Base-by-base conservation (phyloP, 2,797 vertebrate species). In the Spinus olivaceus region DNA sequence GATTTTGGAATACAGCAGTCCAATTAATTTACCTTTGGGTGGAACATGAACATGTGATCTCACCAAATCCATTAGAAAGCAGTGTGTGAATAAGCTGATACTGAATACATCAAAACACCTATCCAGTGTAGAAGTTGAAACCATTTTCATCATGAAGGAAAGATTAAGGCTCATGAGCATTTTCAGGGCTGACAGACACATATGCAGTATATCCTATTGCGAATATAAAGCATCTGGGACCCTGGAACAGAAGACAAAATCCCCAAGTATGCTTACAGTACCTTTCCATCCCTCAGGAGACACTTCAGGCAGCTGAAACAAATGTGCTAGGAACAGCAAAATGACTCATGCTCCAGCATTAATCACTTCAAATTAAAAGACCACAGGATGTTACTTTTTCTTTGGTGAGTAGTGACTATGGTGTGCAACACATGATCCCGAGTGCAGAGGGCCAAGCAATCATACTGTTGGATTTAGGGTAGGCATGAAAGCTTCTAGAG, bases 261-360 rank as follows among this genome's bases (percentile, higher is more conserved):
- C 77, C 59, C 49, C 14, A 44, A 79, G 15, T 42, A n/a, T 46
- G 25, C 57, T 76, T 73, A 86, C 73, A 86, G 33, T 81, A 88
- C 80, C 85, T 94, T 92, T 94, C 85, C 66, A 74, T 54, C 23
- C 35, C n/a, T 86, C 50, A 28, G 61, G 66, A 90, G 50, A 81
- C 28, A 66, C 44, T 83, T 67, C 59, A 94, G 70, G 69, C 77
- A 95, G 82, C 47, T 91, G 82, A 94, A 87, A 81, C 27, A 69
- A 91, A 86, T 76, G 54, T 88, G 51, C 73, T 84, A 86, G 69
- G 67, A 90, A 41, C 77, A 53, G 66, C 35, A 33, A 83, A 94
- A 90, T 85, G 83, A 91, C 66, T 96, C 95, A 92, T 50, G 49
- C 54, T 93, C 50, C 63, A 88, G 51, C 30, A 88, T 92, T 95